Conservation (phyloP, 2,888 invertebrate genomes). For the Lysandra coridon region DNA sequence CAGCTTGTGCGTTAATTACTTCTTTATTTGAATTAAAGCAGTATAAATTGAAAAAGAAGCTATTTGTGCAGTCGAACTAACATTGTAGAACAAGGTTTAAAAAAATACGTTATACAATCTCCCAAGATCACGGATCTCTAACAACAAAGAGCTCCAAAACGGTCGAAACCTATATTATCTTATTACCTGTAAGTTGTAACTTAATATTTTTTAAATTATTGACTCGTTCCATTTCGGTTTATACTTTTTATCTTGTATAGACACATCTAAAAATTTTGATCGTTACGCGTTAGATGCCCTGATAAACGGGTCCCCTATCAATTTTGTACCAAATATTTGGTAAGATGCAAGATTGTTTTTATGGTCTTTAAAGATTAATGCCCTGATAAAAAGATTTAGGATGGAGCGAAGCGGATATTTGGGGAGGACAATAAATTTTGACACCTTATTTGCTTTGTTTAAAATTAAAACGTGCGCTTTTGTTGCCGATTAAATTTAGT, state of each 20-base stretch:
- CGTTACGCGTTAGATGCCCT: constrained; percentile 62
- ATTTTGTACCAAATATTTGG: constrained; percentile 77
- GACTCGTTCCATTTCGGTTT: constrained; percentile 57
- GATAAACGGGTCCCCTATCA: constrained; percentile 74
- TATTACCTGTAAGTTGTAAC: background rate
- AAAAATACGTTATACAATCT: background rate
- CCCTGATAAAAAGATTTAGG: constrained; percentile 72
- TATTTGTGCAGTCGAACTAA: background rate
- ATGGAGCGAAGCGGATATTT: constrained; percentile 60
- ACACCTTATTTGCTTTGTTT: constrained; percentile 55
- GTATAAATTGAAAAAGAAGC: background rate
- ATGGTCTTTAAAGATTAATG: constrained; percentile 74
- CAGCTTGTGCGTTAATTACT: background rate
- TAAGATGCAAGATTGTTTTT: constrained; percentile 75
- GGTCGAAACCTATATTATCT: background rate
- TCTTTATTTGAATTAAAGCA: background rate
- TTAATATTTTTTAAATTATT: constrained; percentile 47
- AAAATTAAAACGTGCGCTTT: constrained; percentile 42
- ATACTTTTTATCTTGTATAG: constrained; percentile 64
- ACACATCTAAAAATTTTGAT: constrained; percentile 80
- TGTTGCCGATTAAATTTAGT: constrained; percentile 42
- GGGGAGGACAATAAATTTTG: constrained; percentile 66
- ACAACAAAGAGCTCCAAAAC: background rate
- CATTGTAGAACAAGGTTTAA: background rate
- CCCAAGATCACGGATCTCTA: background rate